A percentile compares a stretch with the other conserved stretches of the same genome.
Evolutionary conservation across 2,113 vertebrate genomes (phyloP).

Genomic region (Desmodus rotundus): DNA sequence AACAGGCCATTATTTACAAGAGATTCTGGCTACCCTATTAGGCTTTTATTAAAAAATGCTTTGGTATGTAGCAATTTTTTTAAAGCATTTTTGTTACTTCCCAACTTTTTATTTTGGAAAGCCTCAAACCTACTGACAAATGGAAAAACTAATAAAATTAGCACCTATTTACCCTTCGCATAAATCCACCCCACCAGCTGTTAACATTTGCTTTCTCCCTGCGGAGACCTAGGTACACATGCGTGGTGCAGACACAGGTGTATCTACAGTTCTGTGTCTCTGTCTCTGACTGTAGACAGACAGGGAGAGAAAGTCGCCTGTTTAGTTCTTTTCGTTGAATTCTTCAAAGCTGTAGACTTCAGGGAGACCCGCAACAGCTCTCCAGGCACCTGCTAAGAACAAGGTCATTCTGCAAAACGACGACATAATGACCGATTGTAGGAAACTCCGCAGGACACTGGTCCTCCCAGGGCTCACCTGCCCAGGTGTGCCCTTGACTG

Average conservation of each 20-base stretch:
- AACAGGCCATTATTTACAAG: neutral
- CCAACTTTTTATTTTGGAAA: neutral
- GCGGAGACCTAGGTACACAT: neutral
- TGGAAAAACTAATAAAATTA: neutral
- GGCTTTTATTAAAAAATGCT: neutral
- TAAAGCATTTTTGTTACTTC: neutral
- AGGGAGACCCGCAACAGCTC: neutral
- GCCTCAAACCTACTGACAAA: neutral
- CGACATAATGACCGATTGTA: too few relatives aligned
- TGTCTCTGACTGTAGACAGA: neutral
- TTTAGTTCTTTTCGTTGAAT: neutral
- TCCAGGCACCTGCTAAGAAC: neutral
- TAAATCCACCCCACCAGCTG: neutral
- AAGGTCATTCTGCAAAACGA: neutral
- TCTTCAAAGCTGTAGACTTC: neutral
- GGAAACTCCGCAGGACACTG: neutral
- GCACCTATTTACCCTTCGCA: neutral
- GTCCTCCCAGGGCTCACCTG: neutral
- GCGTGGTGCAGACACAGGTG: neutral
- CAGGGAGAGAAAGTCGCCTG: neutral
- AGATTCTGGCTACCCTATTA: neutral
- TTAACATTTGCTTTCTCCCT: neutral
- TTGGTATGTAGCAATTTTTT: neutral
- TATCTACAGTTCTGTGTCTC: fast-evolving
- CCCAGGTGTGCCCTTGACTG: neutral